A percentile compares a stretch with the other conserved stretches of the same genome.
Evolutionary conservation across 2,113 vertebrate species (phyloP).

Genomic region (Rhinolophus ferrumequinum): DNA sequence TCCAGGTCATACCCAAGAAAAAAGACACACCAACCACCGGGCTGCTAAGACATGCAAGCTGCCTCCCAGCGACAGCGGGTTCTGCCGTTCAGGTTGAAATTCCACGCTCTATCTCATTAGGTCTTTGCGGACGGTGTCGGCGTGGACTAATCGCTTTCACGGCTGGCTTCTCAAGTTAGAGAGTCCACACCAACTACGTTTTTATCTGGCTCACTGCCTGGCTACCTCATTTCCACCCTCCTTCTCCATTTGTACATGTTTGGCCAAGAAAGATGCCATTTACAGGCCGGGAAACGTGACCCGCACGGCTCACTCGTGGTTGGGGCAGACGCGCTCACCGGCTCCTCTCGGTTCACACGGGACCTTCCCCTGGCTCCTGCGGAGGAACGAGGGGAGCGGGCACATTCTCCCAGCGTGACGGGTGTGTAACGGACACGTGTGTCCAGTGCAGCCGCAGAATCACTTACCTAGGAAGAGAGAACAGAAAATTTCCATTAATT

Average conservation of each 20-base stretch:
- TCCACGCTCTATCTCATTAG: too few species aligned
- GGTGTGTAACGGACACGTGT: background rate
- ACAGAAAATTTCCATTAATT: conserved; percentile 45
- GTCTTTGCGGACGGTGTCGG: too few species aligned
- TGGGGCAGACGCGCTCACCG: background rate
- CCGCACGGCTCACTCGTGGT: accelerated
- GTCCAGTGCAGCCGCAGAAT: background rate
- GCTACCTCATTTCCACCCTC: background rate
- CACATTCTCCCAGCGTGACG: background rate
- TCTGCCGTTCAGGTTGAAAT: too few species aligned
- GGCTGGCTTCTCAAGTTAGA: background rate
- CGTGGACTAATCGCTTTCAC: accelerated
- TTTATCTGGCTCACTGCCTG: background rate
- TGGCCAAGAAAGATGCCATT: background rate
- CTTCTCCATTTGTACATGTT: background rate
- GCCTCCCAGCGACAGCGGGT: background rate
- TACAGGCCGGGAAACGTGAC: background rate
- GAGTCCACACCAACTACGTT: accelerated
- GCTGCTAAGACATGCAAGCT: background rate
- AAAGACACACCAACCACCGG: too few species aligned
- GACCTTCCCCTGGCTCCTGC: background rate
- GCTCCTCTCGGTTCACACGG: conserved; percentile 47
- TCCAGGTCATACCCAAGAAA: background rate
- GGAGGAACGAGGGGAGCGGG: background rate
- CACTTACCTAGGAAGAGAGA: conserved; percentile 85